These are phyloP conservation scores for Denticeps clupeoides DNA, from an alignment of 2,797 vertebrate genomes.

Conservation along the genomic window DNA sequence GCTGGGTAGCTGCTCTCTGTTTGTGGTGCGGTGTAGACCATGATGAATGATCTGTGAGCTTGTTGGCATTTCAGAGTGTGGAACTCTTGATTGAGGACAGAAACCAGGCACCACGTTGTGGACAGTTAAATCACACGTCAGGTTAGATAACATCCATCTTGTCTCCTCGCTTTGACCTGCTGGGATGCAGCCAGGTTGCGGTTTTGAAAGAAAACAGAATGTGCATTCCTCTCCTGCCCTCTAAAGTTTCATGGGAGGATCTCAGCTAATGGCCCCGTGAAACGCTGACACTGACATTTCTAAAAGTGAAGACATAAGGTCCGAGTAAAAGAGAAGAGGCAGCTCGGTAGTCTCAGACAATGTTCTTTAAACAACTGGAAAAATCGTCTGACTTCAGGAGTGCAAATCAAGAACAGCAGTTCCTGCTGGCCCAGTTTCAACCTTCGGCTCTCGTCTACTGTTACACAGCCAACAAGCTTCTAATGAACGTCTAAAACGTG, in stretches of 20 bases:
- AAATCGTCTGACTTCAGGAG: too few species aligned
- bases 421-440: too few species aligned
- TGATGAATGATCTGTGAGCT: conserved; percentile 49
- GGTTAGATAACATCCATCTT: conserved; percentile 34
- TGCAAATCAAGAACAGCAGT: too few species aligned
- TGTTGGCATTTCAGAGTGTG: conserved; percentile 18
- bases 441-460: too few species aligned
- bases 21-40: conserved; percentile 41
- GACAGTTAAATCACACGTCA: conserved; percentile 37
- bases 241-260: conserved; percentile 47
- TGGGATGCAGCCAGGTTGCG: conserved; percentile 27
- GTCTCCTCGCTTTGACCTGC: conserved; percentile 30
- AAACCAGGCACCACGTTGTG: conserved; percentile 37
- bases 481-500: too few species aligned
- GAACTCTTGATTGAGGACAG: too few species aligned
- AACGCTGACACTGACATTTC: conserved; percentile 8
- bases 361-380: too few species aligned
- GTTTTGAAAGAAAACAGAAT: conserved; percentile 48
- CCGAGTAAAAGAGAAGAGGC: too few species aligned
- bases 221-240: conserved; percentile 38
- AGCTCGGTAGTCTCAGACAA: too few species aligned
- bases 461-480: too few species aligned
- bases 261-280: conserved; percentile 31
- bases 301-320: background rate
- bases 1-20: conserved; percentile 35